These are phyloP conservation scores for Neuroterus valhalla DNA, from an alignment of 1,140 invertebrate species.

Conservation along the genomic window DNA sequence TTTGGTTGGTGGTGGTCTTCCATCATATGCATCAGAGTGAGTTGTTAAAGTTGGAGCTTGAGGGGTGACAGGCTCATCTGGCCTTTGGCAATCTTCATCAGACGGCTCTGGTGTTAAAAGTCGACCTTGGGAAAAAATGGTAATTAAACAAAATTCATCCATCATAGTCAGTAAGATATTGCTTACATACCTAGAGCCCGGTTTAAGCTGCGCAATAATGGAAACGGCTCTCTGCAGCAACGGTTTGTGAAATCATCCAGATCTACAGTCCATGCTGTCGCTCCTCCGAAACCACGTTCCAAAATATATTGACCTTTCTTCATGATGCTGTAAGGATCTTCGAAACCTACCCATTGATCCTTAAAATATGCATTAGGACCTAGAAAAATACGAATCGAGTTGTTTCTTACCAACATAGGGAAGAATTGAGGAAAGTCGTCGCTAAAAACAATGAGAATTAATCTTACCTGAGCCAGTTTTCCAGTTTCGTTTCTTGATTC, in stretches of 20 bases:
- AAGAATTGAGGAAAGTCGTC: background rate
- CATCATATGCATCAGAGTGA: constrained; percentile 65
- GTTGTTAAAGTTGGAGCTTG: constrained; percentile 82
- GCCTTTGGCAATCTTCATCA: constrained; percentile 79
- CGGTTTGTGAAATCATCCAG: constrained; percentile 91
- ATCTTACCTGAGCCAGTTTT: constrained; percentile 57
- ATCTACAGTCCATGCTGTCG: constrained; percentile 93
- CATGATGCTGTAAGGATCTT: constrained; percentile 84
- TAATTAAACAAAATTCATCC: background rate
- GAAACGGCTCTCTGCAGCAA: constrained; percentile 86
- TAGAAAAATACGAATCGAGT: constrained; percentile 21
- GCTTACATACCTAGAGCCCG: constrained; percentile 79
- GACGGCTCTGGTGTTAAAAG: constrained; percentile 75
- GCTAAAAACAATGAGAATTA: too few relatives aligned
- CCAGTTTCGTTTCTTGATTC: constrained; percentile 75
- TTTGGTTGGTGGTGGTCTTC: constrained; percentile 61
- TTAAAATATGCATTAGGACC: constrained; percentile 87
- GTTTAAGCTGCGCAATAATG: constrained; percentile 84
- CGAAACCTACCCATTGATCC: constrained; percentile 94
- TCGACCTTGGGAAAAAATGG: constrained; percentile 64
- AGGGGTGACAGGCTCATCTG: constrained; percentile 82
- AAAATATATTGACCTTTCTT: constrained; percentile 86
- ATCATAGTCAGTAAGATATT: too few relatives aligned
- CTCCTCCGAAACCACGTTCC: constrained; percentile 83
- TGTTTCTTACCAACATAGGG: too few relatives aligned